Conservation (phyloP, 37 sponge, comb jelly and placozoan genomes). For the Geodia barretti region DNA sequence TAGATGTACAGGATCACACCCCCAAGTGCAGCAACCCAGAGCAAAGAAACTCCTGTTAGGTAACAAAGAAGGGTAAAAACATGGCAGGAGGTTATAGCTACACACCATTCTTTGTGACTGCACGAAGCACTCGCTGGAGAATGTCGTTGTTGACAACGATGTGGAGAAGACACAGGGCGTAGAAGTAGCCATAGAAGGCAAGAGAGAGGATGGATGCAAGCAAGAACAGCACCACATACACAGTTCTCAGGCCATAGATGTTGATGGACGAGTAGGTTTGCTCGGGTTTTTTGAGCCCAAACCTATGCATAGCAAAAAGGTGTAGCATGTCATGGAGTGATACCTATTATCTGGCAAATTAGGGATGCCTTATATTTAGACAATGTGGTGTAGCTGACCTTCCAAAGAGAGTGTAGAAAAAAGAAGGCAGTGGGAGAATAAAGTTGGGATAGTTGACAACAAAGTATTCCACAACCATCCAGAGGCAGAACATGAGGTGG, state of each 20-base stretch:
- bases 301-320: neutral
- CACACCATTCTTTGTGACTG: constrained; percentile 87
- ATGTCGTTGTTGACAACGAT: constrained; percentile 86
- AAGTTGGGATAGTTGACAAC: constrained; percentile 68
- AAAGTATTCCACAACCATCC: constrained; percentile 63
- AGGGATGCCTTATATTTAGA: no score
- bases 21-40: constrained; percentile 77
- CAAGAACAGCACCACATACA: constrained; percentile 43
- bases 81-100: no score
- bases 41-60: constrained; percentile 56
- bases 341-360: no score
- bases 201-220: constrained; percentile 57
- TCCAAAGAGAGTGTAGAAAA: neutral
- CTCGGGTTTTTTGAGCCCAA: constrained; percentile 2
- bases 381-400: no score
- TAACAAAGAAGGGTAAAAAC: no score
- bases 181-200: constrained; percentile 81
- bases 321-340: no score
- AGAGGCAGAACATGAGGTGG: constrained; percentile 56
- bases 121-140: constrained; percentile 72
- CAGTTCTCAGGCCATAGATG: constrained; percentile 33
- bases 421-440: constrained; percentile 22
- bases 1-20: constrained; percentile 76
- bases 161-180: constrained; percentile 78
- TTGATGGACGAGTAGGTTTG: constrained; percentile 38